Base-by-base conservation (phyloP, 2,797 vertebrate species). In the Thaleichthys pacificus region DNA sequence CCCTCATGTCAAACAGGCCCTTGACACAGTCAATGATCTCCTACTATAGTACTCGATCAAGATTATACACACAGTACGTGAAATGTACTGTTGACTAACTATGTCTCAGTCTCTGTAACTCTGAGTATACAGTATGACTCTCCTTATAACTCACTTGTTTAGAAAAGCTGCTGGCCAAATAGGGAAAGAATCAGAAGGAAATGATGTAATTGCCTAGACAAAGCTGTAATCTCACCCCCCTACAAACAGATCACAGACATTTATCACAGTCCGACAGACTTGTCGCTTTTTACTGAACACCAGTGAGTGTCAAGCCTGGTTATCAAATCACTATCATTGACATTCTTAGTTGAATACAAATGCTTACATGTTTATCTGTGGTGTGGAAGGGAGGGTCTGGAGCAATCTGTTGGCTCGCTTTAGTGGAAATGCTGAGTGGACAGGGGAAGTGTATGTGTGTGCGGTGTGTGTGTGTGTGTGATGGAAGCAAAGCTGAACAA, bases 1-100 rank as follows among this genome's bases (percentile, higher is more conserved):
- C 56, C 24, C 74, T 30, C 61, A 47, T 84, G 74, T 82, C 80
- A 78, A 77, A 69, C 74, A 54, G 79, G 66, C 72, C 71, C 75
- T 75, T 17, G 24, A 69, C 72, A 2, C 71, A 71, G 47, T 67
- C 61, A 28, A 15, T 80, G 72, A 73, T 66, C 56, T 86, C 87
- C 84, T 84, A 11, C 61, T 8, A 56, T 79, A 68, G 73, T 77
- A 83, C 79, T 86, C 77, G 74, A 85, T 88, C 86, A 77, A 56
- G 75, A 57, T 70, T 85, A 21, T 56, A n/a, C 51, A n/a, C 51
- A 56, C 24, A 24, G 24, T n/a, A n/a, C 51, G 9, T n/a, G 51
- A 17, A 56, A 6, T 54, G 38, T 12, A 42, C 38, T 47, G 42
- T 47, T 47, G 12, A 47, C 42, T 42, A 11, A 42, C 38, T 47